Evolutionary conservation across 2,797 vertebrate genomes (phyloP).

Genomic region (Pogonophryne albipinna): DNA sequence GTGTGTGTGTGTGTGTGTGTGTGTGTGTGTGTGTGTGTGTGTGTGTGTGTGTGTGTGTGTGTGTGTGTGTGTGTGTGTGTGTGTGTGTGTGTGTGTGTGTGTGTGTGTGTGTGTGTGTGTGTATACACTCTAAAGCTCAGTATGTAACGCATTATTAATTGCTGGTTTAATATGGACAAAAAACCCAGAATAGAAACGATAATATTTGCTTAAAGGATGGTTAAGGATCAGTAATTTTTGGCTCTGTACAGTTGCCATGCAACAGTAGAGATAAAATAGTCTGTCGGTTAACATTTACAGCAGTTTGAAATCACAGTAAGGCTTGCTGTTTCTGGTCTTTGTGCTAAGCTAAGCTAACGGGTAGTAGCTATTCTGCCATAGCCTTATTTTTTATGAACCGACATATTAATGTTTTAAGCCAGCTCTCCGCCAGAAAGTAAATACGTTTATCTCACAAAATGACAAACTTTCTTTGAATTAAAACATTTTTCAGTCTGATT

Average conservation of each 20-base stretch:
- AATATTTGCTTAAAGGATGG: no score
- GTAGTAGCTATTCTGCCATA: no score
- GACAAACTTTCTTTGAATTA: background rate
- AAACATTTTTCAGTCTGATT: background rate
- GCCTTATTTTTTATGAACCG: background rate
- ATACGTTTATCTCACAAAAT: background rate
- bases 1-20: background rate
- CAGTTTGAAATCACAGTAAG: no score
- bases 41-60: background rate
- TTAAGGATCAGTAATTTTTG: no score
- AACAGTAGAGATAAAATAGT: background rate
- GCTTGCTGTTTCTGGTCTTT: no score
- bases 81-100: background rate
- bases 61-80: background rate
- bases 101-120: no score
- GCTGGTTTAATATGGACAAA: no score
- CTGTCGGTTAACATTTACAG: background rate
- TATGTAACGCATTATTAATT: no score
- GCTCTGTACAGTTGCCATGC: background rate
- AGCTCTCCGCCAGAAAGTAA: background rate
- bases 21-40: constrained; percentile 8
- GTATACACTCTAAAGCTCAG: no score
- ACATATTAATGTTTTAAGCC: constrained; percentile 11
- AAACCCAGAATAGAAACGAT: no score
- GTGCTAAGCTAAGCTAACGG: no score